Base-by-base conservation (phyloP, 1,140 invertebrate genomes). In the Notospermus geniculatus region DNA sequence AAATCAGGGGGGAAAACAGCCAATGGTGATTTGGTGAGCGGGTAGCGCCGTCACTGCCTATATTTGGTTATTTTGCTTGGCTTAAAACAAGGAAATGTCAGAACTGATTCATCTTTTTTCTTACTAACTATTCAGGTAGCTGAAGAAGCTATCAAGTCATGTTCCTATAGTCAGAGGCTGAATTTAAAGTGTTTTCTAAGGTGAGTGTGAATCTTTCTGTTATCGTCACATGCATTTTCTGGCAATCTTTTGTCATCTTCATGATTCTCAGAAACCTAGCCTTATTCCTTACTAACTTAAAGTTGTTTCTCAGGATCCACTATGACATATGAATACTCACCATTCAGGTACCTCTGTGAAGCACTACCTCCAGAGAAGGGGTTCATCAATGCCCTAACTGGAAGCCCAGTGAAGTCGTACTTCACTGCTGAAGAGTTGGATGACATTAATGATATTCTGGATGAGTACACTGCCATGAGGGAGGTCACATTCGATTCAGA, bases 131-230 rank as follows among this genome's bases (percentile, higher is more conserved):
- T 64, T 39, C 65, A 77, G 73, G 62, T 74, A 17, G 57, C 75
- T 39, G 60, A 54, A 45, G 64, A 69, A 50, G 70, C 69, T 2
- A 67, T 78, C 50, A 71, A 69, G 52, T 69, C 69, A 36, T 65
- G 71, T 30, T 75, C 74, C 9, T 69, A 66, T 54, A 43, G 61
- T 5, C 73, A 78, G 60, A 74, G 70, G 55, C 67, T 71, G 32
- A 76, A 78, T 29, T 60, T 78, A 25, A 73, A 76, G 43, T 74
- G 71, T 58, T 78, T 76, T 63, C 52, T 77, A 1, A 72, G 73
- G 75, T 77, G 61, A 70, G 32, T 36, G 32, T 4, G 15, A 36
- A 36, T 36, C 32, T 7, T 36, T 7, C 32, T 36, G 32, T 36
- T 36, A 36, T 15, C 32, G 32, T 36, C 4, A 36, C 32, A 7